Evolutionary conservation across 2,888 invertebrate genomes (phyloP), one percentile per base, ranked within the genome.

Genomic region (Lacanobia oleracea): DNA sequence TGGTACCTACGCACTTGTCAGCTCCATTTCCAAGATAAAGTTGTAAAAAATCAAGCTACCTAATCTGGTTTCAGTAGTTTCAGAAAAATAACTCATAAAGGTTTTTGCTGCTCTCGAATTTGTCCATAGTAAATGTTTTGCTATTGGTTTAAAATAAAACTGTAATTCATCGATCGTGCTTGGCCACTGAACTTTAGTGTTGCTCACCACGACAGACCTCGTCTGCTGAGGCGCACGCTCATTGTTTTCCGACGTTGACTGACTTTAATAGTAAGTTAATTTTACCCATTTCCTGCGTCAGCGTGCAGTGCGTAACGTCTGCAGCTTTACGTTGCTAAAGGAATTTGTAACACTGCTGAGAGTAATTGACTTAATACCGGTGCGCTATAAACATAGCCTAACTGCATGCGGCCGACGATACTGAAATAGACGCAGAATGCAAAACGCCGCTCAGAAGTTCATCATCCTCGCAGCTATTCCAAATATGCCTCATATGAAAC

Each of bases 371-470:
- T 88, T 84, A 87, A 74, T 83, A 85, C 85, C 79, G 82, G 86
- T 87, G 82, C 62, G 78, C 73, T 81, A 86, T 85, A 88, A 86
- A 88, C 84, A 86, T 82, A 84, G 81, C 81, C 79, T 81, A 83
- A 86, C 81, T 86, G 82, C 81, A 83, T 84, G 85, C 81, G 83
- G 71, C 85, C 75, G 84, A 85, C 85, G 88, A 75, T 85, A 88
- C 90, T 93, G 91, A 93, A 94, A 94, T 94, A 93, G 92, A 91
- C 86, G 84, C 87, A 90, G 91, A 92, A 92, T 92, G 92, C 93
- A 92, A 94, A 93, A 91, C 91, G 89, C 84, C 84, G 87, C 84
- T 87, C 87, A 88, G 87, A 93, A 91, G 93, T 93, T 94, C 94
- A 93, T 94, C 92, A 94, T 91, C 93, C 93, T 90, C 88, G 75